These are phyloP conservation scores for Microcaecilia unicolor DNA, from an alignment of 2,797 vertebrate genomes.

Conservation along the genomic window DNA sequence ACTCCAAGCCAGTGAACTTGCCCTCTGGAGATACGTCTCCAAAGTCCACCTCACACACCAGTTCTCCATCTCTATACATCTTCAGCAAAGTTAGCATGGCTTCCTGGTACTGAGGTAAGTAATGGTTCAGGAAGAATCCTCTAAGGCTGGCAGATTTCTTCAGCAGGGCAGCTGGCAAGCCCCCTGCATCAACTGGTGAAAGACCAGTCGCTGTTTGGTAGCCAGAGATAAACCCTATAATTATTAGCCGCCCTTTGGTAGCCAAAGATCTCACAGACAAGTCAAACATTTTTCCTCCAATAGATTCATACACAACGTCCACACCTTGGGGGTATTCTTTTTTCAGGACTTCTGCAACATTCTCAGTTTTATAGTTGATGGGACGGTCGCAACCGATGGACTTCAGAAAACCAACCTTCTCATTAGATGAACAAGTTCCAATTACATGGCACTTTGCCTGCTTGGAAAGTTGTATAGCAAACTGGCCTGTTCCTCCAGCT, in stretches of 20 bases:
- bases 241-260: conserved; percentile 66
- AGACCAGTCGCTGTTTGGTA: conserved; percentile 75
- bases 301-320: conserved; percentile 78
- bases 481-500: conserved; percentile 85
- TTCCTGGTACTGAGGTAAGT: conserved; percentile 59
- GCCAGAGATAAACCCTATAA: conserved; percentile 83
- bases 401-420: conserved; percentile 78
- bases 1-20: conserved; percentile 75
- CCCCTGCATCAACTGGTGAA: conserved; percentile 50
- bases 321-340: conserved; percentile 70
- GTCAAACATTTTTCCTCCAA: conserved; percentile 77
- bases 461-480: conserved; percentile 84
- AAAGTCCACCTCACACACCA: conserved; percentile 77
- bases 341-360: conserved; percentile 56
- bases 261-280: conserved; percentile 69
- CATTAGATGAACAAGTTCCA: conserved; percentile 80
- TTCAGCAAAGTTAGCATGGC: conserved; percentile 67
- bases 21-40: conserved; percentile 65
- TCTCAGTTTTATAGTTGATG: conserved; percentile 76
- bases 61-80: conserved; percentile 61
- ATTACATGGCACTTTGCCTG: conserved; percentile 79
- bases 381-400: conserved; percentile 77
- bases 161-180: conserved; percentile 72
- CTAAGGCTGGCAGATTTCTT: conserved; percentile 77
- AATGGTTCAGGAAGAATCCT: conserved; percentile 85